Base-by-base conservation (phyloP, 2,113 vertebrate species). In the Trichomycterus rosablanca region DNA sequence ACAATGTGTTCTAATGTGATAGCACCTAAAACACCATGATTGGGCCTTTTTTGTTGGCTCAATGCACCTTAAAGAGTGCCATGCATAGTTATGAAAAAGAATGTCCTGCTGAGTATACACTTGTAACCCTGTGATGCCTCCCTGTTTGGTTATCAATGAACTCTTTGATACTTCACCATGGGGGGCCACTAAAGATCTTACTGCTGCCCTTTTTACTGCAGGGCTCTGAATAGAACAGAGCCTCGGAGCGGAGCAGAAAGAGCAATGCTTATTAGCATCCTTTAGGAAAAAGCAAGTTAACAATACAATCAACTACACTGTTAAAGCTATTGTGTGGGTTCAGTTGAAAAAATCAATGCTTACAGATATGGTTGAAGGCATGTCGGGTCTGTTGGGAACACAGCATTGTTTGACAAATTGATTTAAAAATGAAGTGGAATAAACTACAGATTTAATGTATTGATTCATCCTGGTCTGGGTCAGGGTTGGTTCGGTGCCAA, bases 41-140 rank as follows among this genome's bases (percentile, higher is more conserved):
- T 28, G 48, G 35, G 0, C n/a, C 18, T 40, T 56, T 46, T 66
- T 67, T 71, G 18, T 44, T 10, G n/a, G 7, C 43, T 78, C 66
- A 68, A 52, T 61, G 43, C 20, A 16, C 50, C 24, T 46, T 66
- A 71, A 69, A 71, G 78, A 74, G 62, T 51, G 68, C 66, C 52
- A 70, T 58, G 44, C 19, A 23, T 55, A 34, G 7, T 48, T 67
- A 52, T 68, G 49, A 59, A 73, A 67, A 66, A 68, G 12, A 62
- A 54, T 23, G 58, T 8, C 80, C 61, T 22, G 74, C 81, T 80
- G 84, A 56, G 73, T 10, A 49, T 59, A 67, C 66, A 76, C 81
- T 76, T 77, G 63, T 81, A 85, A 84, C 79, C 78, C 79, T 73
- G 76, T 83, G 80, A 85, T 74, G 82, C 85, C 54, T 70, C 73